Conservation (phyloP, 2,113 vertebrate genomes). For the Ahaetulla prasina region DNA sequence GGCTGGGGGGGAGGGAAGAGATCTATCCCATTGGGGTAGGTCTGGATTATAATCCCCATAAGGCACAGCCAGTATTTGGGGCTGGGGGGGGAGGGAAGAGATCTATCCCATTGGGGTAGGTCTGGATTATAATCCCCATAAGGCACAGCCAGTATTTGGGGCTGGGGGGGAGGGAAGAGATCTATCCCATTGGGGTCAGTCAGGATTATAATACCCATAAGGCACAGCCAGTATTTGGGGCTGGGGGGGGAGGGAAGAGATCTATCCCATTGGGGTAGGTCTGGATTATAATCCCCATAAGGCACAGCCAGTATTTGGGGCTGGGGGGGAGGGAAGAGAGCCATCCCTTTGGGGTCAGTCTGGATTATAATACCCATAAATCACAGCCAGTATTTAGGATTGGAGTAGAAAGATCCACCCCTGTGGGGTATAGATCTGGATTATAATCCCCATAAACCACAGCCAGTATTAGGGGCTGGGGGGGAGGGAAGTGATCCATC, state of each 20-base stretch:
- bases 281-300: neutral
- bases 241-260: too few species aligned
- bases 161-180: neutral
- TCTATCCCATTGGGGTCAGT: neutral
- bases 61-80: too few species aligned
- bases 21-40: neutral
- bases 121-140: neutral
- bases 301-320: neutral
- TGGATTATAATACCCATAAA: neutral
- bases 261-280: neutral
- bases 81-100: too few species aligned
- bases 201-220: neutral
- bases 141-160: neutral
- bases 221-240: neutral
- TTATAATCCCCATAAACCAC: too few species aligned
- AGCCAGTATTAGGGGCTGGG: too few species aligned
- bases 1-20: neutral
- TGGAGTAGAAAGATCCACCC: too few species aligned
- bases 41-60: neutral
- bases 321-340: neutral
- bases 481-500: neutral
- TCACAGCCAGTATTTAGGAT: neutral
- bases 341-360: neutral
- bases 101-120: neutral
- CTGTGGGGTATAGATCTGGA: too few species aligned